Conservation (phyloP, 2,888 invertebrate species). For the Arctia plantaginis region DNA sequence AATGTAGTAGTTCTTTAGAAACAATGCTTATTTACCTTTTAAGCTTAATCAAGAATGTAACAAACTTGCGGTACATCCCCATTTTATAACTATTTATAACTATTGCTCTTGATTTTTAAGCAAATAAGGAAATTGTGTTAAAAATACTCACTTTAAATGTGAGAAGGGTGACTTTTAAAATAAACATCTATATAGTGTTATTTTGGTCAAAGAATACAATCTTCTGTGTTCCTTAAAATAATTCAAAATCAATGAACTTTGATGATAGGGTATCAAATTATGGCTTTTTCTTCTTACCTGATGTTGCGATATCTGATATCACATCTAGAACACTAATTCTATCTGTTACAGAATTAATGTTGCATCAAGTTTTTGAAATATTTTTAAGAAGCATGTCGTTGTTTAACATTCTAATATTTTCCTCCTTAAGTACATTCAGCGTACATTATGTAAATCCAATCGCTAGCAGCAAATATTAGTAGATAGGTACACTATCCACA, state of each 20-base stretch:
- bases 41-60: not conserved
- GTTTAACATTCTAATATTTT: not conserved
- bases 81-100: not conserved
- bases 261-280: not conserved
- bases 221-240: too few species aligned
- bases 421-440: not conserved
- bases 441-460: not conserved
- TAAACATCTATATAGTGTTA: too few species aligned
- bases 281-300: not conserved
- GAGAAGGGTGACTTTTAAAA: too few species aligned
- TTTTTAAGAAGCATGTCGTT: not conserved
- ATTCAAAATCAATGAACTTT: not conserved
- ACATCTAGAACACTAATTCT: too few species aligned
- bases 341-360: not conserved
- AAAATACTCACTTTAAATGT: too few species aligned
- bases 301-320: not conserved
- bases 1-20: constrained; percentile 38
- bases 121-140: too few species aligned
- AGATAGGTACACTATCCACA: not conserved
- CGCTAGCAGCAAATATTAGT: not conserved
- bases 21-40: not conserved
- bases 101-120: too few species aligned
- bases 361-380: too few species aligned
- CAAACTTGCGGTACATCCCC: not conserved
- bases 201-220: too few species aligned